Evolutionary conservation across 2,888 invertebrate genomes (phyloP).

Genomic region (Adelognathus sp.): DNA sequence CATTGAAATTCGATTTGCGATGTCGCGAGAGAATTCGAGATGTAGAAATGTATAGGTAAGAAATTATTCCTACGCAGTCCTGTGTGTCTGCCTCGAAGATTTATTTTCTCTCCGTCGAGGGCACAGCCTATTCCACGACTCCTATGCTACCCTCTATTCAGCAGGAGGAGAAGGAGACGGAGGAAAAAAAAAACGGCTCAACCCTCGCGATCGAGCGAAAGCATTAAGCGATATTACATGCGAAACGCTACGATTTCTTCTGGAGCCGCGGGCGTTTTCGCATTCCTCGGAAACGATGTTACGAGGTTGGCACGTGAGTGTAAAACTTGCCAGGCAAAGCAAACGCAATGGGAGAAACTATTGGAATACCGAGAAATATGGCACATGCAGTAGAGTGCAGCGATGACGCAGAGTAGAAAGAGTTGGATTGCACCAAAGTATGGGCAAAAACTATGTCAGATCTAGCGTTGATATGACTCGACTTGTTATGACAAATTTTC

Average conservation of each 20-base stretch:
- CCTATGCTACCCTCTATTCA: not conserved
- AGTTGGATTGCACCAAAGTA: too few species aligned
- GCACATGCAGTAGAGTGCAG: too few species aligned
- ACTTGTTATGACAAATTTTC: too few species aligned
- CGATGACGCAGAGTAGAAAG: too few species aligned
- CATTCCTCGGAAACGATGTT: conserved; percentile 52
- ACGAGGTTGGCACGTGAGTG: conserved; percentile 36
- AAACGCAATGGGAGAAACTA: not conserved
- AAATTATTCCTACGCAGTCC: conserved; percentile 28
- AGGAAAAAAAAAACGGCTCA: too few species aligned
- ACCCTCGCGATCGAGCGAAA: conserved; percentile 18
- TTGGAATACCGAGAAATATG: not conserved
- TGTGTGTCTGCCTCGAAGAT: conserved; percentile 25
- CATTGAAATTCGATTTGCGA: conserved; percentile 47
- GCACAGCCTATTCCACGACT: too few species aligned
- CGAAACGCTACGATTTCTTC: conserved; percentile 29
- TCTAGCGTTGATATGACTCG: too few species aligned
- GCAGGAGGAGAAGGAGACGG: too few species aligned
- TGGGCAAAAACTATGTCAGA: too few species aligned
- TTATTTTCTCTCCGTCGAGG: conserved; percentile 11
- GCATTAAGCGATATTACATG: conserved; percentile 38
- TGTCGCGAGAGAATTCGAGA: conserved; percentile 8
- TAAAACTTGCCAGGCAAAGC: not conserved
- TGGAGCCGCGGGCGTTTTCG: conserved; percentile 45
- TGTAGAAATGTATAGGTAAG: too few species aligned